These are phyloP conservation scores for Ranitomeya imitator DNA, from an alignment of 2,113 vertebrate genomes.

Conservation along the genomic window DNA sequence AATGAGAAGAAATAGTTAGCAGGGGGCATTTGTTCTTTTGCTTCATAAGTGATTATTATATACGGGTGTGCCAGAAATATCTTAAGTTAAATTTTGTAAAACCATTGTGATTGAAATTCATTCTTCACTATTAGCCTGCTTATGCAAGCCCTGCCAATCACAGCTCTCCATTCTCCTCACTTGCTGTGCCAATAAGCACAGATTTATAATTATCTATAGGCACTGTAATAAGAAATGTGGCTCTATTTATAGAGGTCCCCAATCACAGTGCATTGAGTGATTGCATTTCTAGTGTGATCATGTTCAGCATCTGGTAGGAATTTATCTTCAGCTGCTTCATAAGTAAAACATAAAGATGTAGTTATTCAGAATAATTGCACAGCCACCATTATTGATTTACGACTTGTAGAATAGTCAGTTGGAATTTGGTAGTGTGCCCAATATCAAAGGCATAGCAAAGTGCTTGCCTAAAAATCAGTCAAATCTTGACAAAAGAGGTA, in stretches of 20 bases:
- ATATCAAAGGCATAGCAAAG: conserved; percentile 53
- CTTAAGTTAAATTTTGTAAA: conserved; percentile 14
- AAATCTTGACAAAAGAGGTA: conserved; percentile 50
- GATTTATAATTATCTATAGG: conserved; percentile 42
- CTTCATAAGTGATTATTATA: conserved; percentile 3
- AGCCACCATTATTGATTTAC: conserved; percentile 46
- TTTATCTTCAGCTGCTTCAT: conserved; percentile 49
- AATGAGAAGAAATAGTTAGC: not conserved
- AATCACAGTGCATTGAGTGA: conserved; percentile 49
- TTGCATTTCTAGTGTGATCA: conserved; percentile 34
- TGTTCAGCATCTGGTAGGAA: conserved; percentile 49
- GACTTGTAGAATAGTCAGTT: conserved; percentile 41
- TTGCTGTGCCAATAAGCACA: conserved; percentile 43
- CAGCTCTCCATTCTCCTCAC: conserved; percentile 37
- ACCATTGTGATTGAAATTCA: conserved; percentile 16
- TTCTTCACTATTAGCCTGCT: conserved; percentile 8
- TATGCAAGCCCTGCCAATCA: conserved; percentile 30
- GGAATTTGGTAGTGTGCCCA: conserved; percentile 41
- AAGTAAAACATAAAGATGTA: conserved; percentile 51
- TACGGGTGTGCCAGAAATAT: conserved; percentile 23
- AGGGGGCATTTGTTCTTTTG: not conserved
- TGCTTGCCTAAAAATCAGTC: conserved; percentile 63
- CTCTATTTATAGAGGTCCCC: conserved; percentile 40
- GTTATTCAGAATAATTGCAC: conserved; percentile 50
- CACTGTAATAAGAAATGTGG: conserved; percentile 36